A percentile compares a stretch with the other conserved stretches of the same genome.
Evolutionary conservation across 2,797 vertebrate genomes (phyloP).

Genomic region (Eospalax fontanierii): DNA sequence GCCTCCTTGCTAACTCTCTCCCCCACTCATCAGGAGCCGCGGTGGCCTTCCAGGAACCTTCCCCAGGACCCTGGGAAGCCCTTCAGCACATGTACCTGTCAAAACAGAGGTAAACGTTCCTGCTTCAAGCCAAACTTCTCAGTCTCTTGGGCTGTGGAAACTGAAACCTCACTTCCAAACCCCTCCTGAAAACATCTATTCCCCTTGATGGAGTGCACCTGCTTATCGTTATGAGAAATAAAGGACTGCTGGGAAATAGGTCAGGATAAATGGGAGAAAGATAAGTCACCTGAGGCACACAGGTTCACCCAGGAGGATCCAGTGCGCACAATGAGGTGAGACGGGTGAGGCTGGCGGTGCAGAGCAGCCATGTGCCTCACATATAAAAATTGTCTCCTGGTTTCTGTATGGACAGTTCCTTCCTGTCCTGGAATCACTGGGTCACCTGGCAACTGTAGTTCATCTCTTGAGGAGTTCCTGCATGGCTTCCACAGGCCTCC

Average conservation of each 20-base stretch:
- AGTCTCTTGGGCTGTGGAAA: neutral
- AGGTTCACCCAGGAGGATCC: too few relatives aligned
- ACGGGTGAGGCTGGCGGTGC: too few relatives aligned
- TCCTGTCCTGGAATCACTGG: neutral
- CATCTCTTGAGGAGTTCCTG: neutral
- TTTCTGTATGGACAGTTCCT: neutral
- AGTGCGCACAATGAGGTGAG: too few relatives aligned
- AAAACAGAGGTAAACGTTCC: neutral
- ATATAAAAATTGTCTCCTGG: too few relatives aligned
- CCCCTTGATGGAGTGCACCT: too few relatives aligned
- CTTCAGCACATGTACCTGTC: neutral
- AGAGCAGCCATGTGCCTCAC: too few relatives aligned
- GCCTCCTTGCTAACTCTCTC: rapidly evolving
- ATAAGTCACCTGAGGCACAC: too few relatives aligned
- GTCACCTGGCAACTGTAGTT: neutral
- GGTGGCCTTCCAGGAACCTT: neutral
- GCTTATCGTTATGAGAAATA: too few relatives aligned
- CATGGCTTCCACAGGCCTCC: neutral
- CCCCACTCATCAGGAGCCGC: too few relatives aligned
- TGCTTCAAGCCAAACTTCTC: too few relatives aligned
- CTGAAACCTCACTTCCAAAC: neutral
- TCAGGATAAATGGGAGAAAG: too few relatives aligned
- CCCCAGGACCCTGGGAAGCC: neutral
- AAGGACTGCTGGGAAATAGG: too few relatives aligned
- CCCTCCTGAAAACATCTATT: neutral